These are phyloP conservation scores for Apeltes quadracus DNA, from an alignment of 2,113 vertebrate species.

Conservation along the genomic window DNA sequence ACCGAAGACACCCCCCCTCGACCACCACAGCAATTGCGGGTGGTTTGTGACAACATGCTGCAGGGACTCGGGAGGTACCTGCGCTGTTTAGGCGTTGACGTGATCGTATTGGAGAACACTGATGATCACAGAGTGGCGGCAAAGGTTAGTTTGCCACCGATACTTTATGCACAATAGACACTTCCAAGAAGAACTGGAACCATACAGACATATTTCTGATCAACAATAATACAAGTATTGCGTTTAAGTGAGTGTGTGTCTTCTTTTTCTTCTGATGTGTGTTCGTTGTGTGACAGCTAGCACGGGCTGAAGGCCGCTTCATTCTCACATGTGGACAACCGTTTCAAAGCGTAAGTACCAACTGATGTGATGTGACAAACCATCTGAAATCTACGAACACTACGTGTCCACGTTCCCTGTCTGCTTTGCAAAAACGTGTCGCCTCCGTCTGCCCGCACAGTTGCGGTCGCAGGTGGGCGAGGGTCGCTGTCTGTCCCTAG, in stretches of 20 bases:
- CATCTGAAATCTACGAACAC: not conserved
- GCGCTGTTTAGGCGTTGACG: conserved; percentile 86
- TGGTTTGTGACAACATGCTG: conserved; percentile 91
- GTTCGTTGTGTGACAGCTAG: conserved; percentile 78
- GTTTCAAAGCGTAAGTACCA: conserved; percentile 82
- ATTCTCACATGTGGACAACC: conserved; percentile 89
- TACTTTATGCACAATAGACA: not conserved
- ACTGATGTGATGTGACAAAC: conserved; percentile 4
- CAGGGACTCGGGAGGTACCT: conserved; percentile 88
- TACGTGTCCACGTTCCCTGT: not conserved
- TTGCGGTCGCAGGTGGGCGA: conserved; percentile 87
- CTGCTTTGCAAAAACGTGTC: not conserved
- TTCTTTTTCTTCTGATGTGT: conserved; percentile 1
- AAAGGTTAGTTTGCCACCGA: conserved; percentile 74
- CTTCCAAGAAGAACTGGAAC: not conserved
- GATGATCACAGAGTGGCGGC: conserved; percentile 87
- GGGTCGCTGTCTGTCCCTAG: conserved; percentile 85
- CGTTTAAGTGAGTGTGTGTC: not conserved
- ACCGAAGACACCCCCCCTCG: conserved; percentile 53
- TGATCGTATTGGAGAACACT: conserved; percentile 79
- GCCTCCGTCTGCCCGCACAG: conserved; percentile 64
- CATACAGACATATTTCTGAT: not conserved
- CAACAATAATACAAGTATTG: not conserved
- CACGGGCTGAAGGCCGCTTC: conserved; percentile 83
- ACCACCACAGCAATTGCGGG: conserved; percentile 79